Evolutionary conservation across 1,140 invertebrate genomes (phyloP).

Genomic region (Drosophila biarmipes): DNA sequence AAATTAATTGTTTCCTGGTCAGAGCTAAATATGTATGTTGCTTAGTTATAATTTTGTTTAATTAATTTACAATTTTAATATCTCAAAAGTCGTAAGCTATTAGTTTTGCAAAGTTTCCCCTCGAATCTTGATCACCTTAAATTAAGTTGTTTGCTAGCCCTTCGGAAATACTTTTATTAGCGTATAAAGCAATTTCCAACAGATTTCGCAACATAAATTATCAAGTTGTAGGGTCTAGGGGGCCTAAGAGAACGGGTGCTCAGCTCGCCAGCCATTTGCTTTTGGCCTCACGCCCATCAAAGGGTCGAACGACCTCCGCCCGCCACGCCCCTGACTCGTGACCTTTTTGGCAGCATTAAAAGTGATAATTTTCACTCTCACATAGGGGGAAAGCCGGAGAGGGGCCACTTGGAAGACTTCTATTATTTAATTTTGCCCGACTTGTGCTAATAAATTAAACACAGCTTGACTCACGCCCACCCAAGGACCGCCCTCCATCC

Average conservation of each 20-base stretch:
- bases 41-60: too few relatives aligned
- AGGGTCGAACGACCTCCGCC: conserved; percentile 11
- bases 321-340: conserved; percentile 41
- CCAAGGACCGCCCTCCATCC: conserved; percentile 33
- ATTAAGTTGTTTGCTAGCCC: conserved; percentile 53
- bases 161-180: conserved; percentile 60
- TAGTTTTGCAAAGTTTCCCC: background rate
- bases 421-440: conserved; percentile 74
- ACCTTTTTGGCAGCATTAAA: conserved; percentile 81
- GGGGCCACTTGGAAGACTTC: conserved; percentile 70
- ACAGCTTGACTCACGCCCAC: conserved; percentile 50
- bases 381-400: conserved; percentile 2
- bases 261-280: conserved; percentile 25
- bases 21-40: too few relatives aligned
- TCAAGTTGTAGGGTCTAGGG: conserved; percentile 34
- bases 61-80: background rate
- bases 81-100: background rate
- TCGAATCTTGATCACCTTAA: conserved; percentile 31
- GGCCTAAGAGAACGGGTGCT: background rate
- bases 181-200: conserved; percentile 69
- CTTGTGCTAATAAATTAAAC: conserved; percentile 74
- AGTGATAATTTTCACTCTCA: conserved; percentile 74
- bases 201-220: conserved; percentile 78
- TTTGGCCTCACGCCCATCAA: conserved; percentile 56
- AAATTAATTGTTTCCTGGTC: too few relatives aligned